Percentiles rank a stretch among this genome's conserved stretches.
Conservation (phyloP, 2,888 invertebrate genomes). For the Hoplodrina blanda region DNA sequence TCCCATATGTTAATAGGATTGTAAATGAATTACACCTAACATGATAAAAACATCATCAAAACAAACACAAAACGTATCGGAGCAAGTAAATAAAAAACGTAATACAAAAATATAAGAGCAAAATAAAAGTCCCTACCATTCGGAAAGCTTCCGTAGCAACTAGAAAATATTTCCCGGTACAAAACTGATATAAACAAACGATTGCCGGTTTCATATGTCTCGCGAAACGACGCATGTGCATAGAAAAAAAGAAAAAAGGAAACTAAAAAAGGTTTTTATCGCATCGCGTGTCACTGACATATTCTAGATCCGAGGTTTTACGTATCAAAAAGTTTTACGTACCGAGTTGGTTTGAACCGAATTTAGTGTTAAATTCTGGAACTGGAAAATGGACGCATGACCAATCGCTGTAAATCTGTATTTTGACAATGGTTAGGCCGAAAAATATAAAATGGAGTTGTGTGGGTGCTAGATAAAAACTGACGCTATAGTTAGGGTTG, state of each 20-base stretch:
- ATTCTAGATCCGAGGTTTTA: slow-evolving; percentile 38
- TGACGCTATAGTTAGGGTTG: background rate
- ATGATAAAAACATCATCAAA: too few relatives aligned
- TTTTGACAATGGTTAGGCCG: slow-evolving; percentile 44
- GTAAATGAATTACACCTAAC: too few relatives aligned
- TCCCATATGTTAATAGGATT: too few relatives aligned
- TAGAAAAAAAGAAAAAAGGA: slow-evolving; percentile 25
- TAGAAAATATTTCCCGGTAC: slow-evolving; percentile 35
- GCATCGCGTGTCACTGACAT: slow-evolving; percentile 50
- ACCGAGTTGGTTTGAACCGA: slow-evolving; percentile 29
- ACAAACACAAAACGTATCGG: too few relatives aligned
- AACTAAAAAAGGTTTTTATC: slow-evolving; percentile 50
- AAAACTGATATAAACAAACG: slow-evolving; percentile 36
- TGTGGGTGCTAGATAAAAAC: slow-evolving; percentile 22
- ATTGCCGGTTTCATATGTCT: slow-evolving; percentile 44
- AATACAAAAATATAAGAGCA: too few relatives aligned
- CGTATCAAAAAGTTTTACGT: slow-evolving; percentile 37
- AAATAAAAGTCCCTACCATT: slow-evolving; percentile 5
- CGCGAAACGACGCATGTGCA: slow-evolving; percentile 36
- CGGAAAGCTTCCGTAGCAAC: slow-evolving; percentile 30
- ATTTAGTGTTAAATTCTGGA: slow-evolving; percentile 41
- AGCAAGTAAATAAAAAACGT: too few relatives aligned
- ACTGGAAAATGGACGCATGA: slow-evolving; percentile 50
- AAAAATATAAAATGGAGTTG: slow-evolving; percentile 11
- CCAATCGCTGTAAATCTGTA: slow-evolving; percentile 22